Evolutionary conservation across 2,888 invertebrate genomes (phyloP).

Genomic region (Nephrotoma flavescens): DNA sequence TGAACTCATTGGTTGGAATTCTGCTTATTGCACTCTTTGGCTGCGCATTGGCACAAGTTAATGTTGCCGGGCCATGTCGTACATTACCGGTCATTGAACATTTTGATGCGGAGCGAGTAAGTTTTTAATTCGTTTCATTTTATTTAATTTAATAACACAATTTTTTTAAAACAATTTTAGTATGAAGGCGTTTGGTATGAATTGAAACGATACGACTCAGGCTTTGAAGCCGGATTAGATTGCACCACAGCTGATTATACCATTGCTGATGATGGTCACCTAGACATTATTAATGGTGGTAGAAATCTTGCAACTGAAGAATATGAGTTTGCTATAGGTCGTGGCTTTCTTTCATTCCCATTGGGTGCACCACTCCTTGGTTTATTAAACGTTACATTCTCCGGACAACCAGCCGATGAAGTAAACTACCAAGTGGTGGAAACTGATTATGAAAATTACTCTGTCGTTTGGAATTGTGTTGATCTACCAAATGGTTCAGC

Average conservation of each 20-base stretch:
- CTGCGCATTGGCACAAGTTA: background rate
- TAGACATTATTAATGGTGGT: background rate
- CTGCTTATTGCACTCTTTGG: background rate
- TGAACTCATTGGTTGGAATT: background rate
- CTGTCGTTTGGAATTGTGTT: background rate
- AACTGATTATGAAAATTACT: background rate
- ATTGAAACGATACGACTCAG: background rate
- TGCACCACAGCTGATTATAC: background rate
- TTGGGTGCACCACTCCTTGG: background rate
- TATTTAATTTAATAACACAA: background rate
- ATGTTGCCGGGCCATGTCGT: background rate
- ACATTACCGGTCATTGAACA: background rate
- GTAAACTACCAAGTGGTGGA: background rate
- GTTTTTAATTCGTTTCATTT: background rate
- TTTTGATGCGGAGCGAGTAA: background rate
- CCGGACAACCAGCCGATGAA: background rate
- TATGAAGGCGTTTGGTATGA: background rate
- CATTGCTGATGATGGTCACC: background rate
- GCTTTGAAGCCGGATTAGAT: background rate
- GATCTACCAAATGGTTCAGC: background rate
- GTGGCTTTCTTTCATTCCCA: background rate
- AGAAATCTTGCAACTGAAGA: background rate
- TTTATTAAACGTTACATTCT: background rate
- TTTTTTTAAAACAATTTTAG: background rate
- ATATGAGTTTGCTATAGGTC: background rate